Base-by-base conservation (phyloP, 1,140 invertebrate species). In the Drosophila leontia region DNA sequence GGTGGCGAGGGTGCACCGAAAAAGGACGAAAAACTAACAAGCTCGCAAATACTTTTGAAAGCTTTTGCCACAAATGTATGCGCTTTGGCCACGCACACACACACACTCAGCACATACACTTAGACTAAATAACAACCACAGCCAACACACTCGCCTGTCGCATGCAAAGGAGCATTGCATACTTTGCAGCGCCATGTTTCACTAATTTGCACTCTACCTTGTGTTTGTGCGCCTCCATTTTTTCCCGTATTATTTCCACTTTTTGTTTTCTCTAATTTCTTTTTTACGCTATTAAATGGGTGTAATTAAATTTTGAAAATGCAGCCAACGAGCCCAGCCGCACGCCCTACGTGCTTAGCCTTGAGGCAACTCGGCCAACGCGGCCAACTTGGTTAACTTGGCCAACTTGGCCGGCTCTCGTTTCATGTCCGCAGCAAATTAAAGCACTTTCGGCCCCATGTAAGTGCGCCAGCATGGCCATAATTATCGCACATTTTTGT, bases 21-120 rank as follows among this genome's bases (percentile, higher is more conserved):
- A 68, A 76, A 63, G 81, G 74, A 84, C 51, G 59, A 63, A 81
- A 75, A 78, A 67, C 84, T 84, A 87, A 87, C 84, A 88, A 87
- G 84, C 84, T 84, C 62, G 85, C 80, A 90, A 87, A 87, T 88
- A 88, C 79, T 80, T 88, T 78, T 80, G 80, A 90, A 88, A 90
- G 84, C 84, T 84, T 84, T 90, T 70, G 84, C 77, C 84, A 80
- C 83, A 88, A 88, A 90, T 84, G 78, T 90, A 90, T 78, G 62
- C 74, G 81, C 78, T 76, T 80, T 63, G 61, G 57, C 75, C 62
- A 70, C 78, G 64, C 72, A 75, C 58, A 58, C 51, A 59, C 19
- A 35, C 37, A 71, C 48, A 68, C 32, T 29, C 65, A 9, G 47
- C 51, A 45, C 12, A 34, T 3, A 12, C 50, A 34, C 26, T 39